Evolutionary conservation across 2,888 invertebrate species (phyloP).

Genomic region (Apotomis capreana): DNA sequence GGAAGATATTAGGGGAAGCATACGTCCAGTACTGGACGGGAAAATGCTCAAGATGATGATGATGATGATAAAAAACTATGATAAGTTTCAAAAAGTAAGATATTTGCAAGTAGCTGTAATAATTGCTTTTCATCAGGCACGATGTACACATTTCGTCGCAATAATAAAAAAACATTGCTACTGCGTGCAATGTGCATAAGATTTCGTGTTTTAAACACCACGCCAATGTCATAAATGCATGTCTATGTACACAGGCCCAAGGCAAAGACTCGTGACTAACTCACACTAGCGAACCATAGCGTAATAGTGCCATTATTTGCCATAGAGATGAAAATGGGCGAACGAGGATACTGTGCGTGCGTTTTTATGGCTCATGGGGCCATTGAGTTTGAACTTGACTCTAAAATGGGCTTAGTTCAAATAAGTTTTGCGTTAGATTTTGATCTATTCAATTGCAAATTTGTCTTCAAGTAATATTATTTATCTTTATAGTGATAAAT

Average conservation of each 20-base stretch:
- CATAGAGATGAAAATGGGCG: constrained; percentile 54
- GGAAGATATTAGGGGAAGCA: no score
- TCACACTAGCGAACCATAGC: constrained; percentile 49
- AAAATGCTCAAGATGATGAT: no score
- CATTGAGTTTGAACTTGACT: constrained; percentile 17
- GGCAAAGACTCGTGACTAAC: constrained; percentile 55
- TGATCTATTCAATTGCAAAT: no score
- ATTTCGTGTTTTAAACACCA: constrained; percentile 16
- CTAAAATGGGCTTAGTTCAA: constrained; percentile 33
- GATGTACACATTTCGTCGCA: no score
- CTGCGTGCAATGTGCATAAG: constrained; percentile 16
- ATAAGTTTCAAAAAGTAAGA: no score
- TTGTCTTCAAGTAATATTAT: no score
- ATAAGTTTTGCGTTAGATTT: not conserved
- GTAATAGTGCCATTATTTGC: constrained; percentile 41
- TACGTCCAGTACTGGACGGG: no score
- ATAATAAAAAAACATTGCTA: not conserved
- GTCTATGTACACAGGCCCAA: constrained; percentile 14
- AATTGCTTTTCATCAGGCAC: no score
- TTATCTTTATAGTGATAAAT: no score
- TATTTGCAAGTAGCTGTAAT: no score
- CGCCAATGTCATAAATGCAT: constrained; percentile 27
- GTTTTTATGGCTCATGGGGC: constrained; percentile 45
- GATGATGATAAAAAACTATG: no score
- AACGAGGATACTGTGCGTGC: constrained; percentile 51